A percentile compares a stretch with the other conserved stretches of the same genome.
phyloP scores from a whole-genome alignment of 2,113 vertebrate species.

The Semicossyphus pulcher region DNA sequence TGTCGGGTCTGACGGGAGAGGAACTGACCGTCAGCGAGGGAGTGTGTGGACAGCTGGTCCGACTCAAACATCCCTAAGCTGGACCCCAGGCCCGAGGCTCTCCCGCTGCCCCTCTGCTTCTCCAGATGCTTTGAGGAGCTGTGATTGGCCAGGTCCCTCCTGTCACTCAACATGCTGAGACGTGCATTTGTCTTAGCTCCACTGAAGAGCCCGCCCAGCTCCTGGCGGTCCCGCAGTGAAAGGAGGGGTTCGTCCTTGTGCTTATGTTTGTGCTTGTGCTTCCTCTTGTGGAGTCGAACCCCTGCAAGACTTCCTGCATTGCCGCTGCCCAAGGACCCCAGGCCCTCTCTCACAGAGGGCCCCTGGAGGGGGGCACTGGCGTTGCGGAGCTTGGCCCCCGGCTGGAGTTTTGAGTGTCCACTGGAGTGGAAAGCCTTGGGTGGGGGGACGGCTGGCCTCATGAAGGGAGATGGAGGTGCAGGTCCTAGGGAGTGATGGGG shows the following conservation, averaged over 20 bases:
- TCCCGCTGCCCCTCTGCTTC: slow-evolving; percentile 90
- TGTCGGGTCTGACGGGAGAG: slow-evolving; percentile 90
- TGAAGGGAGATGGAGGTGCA: slow-evolving; percentile 91
- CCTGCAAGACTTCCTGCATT: slow-evolving; percentile 86
- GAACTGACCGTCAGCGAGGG: slow-evolving; percentile 92
- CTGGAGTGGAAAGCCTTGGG: slow-evolving; percentile 92
- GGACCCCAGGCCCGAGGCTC: slow-evolving; percentile 82
- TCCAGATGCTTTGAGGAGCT: slow-evolving; percentile 85
- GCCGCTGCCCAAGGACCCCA: slow-evolving; percentile 85
- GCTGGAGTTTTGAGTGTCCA: slow-evolving; percentile 91
- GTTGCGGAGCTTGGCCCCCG: slow-evolving; percentile 90
- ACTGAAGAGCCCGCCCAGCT: slow-evolving; percentile 93
- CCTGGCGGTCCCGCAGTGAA: slow-evolving; percentile 88
- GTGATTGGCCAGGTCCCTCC: slow-evolving; percentile 86
- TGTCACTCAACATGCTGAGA: slow-evolving; percentile 86
- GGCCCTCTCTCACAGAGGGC: slow-evolving; percentile 70
- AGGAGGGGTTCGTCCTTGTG: slow-evolving; percentile 94
- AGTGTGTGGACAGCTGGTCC: slow-evolving; percentile 90
- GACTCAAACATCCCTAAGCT: slow-evolving; percentile 91
- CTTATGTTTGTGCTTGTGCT: slow-evolving; percentile 99
- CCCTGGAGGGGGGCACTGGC: slow-evolving; percentile 75
- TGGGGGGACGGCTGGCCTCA: slow-evolving; percentile 95
- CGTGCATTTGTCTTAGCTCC: slow-evolving; percentile 89
- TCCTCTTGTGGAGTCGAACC: slow-evolving; percentile 95
- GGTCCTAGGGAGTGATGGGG: slow-evolving; percentile 94